Evolutionary conservation across 2,113 vertebrate genomes (phyloP).

Genomic region (Poeciliopsis prolifica): DNA sequence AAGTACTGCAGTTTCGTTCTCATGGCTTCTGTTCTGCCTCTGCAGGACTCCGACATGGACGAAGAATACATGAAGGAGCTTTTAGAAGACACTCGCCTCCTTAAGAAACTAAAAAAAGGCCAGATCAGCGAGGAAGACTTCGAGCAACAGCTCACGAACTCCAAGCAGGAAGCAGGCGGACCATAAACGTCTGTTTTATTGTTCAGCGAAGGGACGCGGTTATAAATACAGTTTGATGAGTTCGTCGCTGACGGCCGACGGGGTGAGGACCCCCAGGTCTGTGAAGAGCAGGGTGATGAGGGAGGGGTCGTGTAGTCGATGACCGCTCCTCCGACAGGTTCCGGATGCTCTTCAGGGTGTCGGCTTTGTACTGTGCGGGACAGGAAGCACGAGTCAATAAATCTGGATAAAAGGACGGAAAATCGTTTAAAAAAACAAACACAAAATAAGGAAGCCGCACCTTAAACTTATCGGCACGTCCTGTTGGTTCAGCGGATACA

Average conservation of each 20-base stretch:
- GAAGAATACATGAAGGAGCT: constrained; percentile 90
- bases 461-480: constrained; percentile 96
- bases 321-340: constrained; percentile 88
- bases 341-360: constrained; percentile 82
- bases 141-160: constrained; percentile 82
- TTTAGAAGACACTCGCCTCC: constrained; percentile 89
- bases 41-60: constrained; percentile 86
- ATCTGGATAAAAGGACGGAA: not conserved
- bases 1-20: not conserved
- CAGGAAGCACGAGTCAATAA: not conserved
- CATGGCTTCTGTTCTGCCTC: not conserved
- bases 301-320: constrained; percentile 94
- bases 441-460: constrained; percentile 49
- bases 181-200: constrained; percentile 28
- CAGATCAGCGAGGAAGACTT: constrained; percentile 93
- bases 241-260: constrained; percentile 96
- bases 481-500: constrained; percentile 96
- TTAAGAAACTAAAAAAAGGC: constrained; percentile 92
- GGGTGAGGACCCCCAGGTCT: constrained; percentile 94
- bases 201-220: constrained; percentile 8
- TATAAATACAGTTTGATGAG: constrained; percentile 98
- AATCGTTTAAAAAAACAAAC: too few relatives aligned
- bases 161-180: constrained; percentile 12
- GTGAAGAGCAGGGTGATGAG: constrained; percentile 96
- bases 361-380: constrained; percentile 90